Percentiles rank a stretch among this genome's conserved stretches.
phyloP scores from a whole-genome alignment of 2,113 vertebrate species.

The Neotragus moschatus region DNA sequence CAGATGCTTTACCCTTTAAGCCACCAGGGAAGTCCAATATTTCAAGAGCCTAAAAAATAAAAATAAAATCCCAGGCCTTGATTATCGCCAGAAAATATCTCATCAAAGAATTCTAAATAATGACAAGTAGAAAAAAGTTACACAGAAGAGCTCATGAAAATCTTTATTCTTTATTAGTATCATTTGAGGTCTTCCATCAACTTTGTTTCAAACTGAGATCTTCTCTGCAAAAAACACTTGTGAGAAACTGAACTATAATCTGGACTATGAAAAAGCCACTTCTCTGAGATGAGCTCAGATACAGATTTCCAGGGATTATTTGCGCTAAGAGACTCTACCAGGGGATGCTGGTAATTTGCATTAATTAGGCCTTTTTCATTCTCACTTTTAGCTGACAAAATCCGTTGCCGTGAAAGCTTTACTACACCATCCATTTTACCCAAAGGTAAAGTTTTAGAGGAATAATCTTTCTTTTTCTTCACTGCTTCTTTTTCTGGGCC shows the following conservation, averaged over 20 bases:
- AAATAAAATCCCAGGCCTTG: background rate
- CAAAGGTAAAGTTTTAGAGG: background rate
- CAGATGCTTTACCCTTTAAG: too few relatives aligned
- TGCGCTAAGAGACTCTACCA: background rate
- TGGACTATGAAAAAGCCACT: conserved; percentile 63
- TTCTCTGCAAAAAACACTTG: conserved; percentile 17
- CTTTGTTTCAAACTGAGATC: conserved; percentile 42
- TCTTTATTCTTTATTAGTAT: conserved; percentile 24
- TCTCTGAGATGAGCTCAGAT: conserved; percentile 40
- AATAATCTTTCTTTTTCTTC: background rate
- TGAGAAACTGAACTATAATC: background rate
- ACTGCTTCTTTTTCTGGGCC: background rate
- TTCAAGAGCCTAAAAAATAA: background rate
- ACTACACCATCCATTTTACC: background rate
- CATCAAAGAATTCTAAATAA: conserved; percentile 10
- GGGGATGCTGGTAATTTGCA: background rate
- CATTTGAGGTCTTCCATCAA: background rate
- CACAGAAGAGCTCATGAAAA: background rate
- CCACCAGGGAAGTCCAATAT: too few relatives aligned
- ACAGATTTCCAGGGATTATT: background rate
- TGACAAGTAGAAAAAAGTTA: background rate
- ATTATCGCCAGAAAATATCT: background rate
- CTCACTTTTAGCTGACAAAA: background rate
- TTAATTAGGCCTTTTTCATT: background rate
- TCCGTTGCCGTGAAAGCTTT: background rate